Conservation (phyloP, 2,113 vertebrate genomes). For the Aplodontia rufa region DNA sequence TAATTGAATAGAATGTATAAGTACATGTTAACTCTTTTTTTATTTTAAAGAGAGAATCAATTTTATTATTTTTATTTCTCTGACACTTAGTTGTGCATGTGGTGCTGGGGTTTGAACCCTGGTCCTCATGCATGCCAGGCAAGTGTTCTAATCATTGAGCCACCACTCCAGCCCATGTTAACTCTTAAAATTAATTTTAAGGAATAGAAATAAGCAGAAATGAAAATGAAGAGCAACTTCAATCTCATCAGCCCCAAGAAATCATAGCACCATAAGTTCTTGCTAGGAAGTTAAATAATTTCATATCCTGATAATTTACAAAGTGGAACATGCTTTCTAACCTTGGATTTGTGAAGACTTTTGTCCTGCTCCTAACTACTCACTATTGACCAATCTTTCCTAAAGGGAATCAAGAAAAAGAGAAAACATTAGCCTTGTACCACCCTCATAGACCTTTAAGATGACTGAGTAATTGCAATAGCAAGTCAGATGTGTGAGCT, state of each 20-base stretch:
- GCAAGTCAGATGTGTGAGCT: background rate
- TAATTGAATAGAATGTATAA: background rate
- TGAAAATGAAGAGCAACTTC: background rate
- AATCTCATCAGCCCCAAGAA: background rate
- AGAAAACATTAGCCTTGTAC: background rate
- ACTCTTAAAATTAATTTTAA: background rate
- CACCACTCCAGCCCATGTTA: no score
- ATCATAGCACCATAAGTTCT: background rate
- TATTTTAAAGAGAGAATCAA: no score
- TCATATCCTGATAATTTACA: background rate
- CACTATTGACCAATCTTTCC: background rate
- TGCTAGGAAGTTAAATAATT: background rate
- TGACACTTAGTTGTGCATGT: no score
- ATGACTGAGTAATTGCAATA: background rate
- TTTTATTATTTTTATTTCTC: no score
- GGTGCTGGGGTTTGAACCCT: no score
- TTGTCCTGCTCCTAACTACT: background rate
- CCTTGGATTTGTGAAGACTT: background rate
- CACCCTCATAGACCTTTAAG: background rate
- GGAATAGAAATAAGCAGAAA: slow-evolving; percentile 1
- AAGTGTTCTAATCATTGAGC: no score
- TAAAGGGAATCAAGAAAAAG: background rate
- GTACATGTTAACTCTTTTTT: background rate
- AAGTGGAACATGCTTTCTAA: background rate
- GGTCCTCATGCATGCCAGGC: no score